Percentiles rank a stretch among this genome's conserved stretches.
Conservation (phyloP, 2,888 invertebrate genomes). For the Agrotis exclamationis region DNA sequence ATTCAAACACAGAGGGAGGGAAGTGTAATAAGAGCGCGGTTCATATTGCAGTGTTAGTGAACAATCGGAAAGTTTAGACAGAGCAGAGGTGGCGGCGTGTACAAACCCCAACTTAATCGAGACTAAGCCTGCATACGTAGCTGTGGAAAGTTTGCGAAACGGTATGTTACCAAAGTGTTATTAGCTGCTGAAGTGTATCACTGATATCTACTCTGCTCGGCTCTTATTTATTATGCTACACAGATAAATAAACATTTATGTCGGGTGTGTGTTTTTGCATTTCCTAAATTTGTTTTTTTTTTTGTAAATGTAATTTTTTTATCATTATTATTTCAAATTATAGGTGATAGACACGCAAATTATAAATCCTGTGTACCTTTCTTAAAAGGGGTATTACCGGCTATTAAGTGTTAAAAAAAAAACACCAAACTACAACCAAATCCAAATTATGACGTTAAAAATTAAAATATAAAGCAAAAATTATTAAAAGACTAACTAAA, state of each 20-base stretch:
- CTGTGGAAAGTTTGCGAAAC: slow-evolving; percentile 55
- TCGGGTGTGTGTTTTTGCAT: too few species aligned
- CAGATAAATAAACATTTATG: too few species aligned
- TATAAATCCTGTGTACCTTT: too few species aligned
- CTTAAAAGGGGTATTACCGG: too few species aligned
- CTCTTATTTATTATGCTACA: neutral
- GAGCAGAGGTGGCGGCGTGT: slow-evolving; percentile 74
- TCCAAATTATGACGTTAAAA: neutral
- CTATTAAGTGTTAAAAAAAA: too few species aligned
- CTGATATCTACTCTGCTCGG: neutral
- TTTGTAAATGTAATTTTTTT: too few species aligned
- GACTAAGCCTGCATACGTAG: slow-evolving; percentile 65
- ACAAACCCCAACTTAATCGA: slow-evolving; percentile 81
- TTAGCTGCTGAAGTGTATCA: slow-evolving; percentile 17
- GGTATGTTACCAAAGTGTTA: slow-evolving; percentile 24
- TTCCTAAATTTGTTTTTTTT: too few species aligned
- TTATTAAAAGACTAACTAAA: too few species aligned
- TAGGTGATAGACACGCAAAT: too few species aligned
- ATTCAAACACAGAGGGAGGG: slow-evolving; percentile 67
- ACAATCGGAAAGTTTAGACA: slow-evolving; percentile 78
- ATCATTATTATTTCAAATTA: too few species aligned
- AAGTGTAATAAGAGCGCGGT: slow-evolving; percentile 67
- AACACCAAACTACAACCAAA: too few species aligned
- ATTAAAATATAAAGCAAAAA: neutral
- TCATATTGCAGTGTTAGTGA: slow-evolving; percentile 71